Evolutionary conservation across 2,888 invertebrate genomes (phyloP), one percentile per base, ranked within the genome.

Genomic region (Hirtodrosophila alboralis): DNA sequence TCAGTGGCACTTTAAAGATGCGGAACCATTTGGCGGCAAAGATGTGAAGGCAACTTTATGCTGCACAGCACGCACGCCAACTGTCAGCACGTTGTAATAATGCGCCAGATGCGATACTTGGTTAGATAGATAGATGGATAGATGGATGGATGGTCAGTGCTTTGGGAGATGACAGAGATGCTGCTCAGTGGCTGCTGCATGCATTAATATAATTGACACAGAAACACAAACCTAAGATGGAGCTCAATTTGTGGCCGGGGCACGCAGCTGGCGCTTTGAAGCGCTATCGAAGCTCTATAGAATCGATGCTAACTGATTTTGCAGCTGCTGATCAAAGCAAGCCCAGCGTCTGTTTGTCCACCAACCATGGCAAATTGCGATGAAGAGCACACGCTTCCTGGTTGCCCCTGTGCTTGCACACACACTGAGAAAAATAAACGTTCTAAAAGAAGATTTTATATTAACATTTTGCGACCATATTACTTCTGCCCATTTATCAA

Each of bases 171-270:
- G 47, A 16, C n/a, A n/a, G 31, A 44, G 70, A 64, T 61, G 75
- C 48, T 62, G 62, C 59, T 59, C 75, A 54, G 58, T 58, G 49
- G 60, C 58, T 40, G 75, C 49, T 43, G 72, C 74, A 78, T 85
- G 73, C 80, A 81, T 84, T 79, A 76, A 86, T 84, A 68, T 81
- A 85, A 86, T 87, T 87, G 87, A 87, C 87, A 87, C 70, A 85
- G 74, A 85, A 84, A n/a, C n/a, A n/a, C n/a, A n/a, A 77, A 52
- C 62, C 56, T 53, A 65, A 64, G 71, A 68, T 53, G 60, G 58
- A 53, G 72, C 76, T 76, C 80, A 83, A 80, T 79, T 68, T 69
- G 71, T 37, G 64, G 54, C 54, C 63, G 62, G n/a, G n/a, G 60
- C 80, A 65, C 66, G 83, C 77, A 68, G 72, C 73, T 62, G 52